Evolutionary conservation across 2,113 vertebrate genomes (phyloP).

Genomic region (Tapirus terrestris): DNA sequence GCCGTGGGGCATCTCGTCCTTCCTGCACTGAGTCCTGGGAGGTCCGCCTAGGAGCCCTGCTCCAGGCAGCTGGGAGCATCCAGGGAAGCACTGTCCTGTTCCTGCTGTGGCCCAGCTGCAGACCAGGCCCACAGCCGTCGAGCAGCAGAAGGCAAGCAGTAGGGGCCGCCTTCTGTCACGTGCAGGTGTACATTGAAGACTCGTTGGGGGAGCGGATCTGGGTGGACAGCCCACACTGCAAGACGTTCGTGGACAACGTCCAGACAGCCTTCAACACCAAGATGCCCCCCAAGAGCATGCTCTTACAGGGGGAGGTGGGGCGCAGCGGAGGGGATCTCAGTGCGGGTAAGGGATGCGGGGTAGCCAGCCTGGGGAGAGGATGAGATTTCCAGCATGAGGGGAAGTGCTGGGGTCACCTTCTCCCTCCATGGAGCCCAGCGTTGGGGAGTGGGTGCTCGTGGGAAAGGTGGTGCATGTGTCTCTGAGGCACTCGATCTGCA

Average conservation of each 20-base stretch:
- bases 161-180: rapidly evolving
- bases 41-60: not conserved
- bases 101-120: not conserved
- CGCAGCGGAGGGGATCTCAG: slow-evolving; percentile 95
- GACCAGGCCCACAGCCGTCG: not conserved
- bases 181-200: slow-evolving; percentile 98
- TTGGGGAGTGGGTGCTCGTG: rapidly evolving
- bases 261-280: slow-evolving; percentile 98
- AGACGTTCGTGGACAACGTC: slow-evolving; percentile 97
- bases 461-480: rapidly evolving
- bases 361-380: rapidly evolving
- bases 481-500: slow-evolving; percentile 56
- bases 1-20: rapidly evolving
- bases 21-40: too few relatives aligned
- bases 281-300: slow-evolving; percentile 97
- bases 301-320: slow-evolving; percentile 93
- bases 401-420: not conserved
- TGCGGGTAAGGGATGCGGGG: slow-evolving; percentile 87
- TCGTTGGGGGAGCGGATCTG: slow-evolving; percentile 98
- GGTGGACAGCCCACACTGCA: slow-evolving; percentile 99
- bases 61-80: not conserved
- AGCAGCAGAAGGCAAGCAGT: not conserved
- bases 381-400: rapidly evolving
- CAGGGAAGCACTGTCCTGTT: rapidly evolving
- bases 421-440: rapidly evolving